Evolutionary conservation across 2,888 invertebrate species (phyloP).

Genomic region (Xestobium rufovillosum): DNA sequence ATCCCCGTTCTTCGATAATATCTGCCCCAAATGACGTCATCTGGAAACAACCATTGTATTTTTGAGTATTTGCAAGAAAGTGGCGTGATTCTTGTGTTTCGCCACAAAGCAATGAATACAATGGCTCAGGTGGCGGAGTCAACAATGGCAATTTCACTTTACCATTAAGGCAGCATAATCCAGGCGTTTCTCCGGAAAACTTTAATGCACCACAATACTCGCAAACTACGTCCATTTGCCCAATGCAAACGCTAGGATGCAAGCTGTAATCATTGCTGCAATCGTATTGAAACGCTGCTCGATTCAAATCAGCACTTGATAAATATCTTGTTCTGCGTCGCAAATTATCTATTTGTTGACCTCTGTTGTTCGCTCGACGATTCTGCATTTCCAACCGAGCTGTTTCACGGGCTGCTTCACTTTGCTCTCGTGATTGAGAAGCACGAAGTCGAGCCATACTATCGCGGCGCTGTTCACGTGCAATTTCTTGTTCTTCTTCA

Average conservation of each 20-base stretch:
- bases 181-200: slow-evolving; percentile 20
- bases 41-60: slow-evolving; percentile 10
- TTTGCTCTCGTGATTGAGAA: no score
- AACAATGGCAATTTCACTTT: slow-evolving; percentile 21
- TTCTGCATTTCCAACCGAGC: no score
- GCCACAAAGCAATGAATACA: slow-evolving; percentile 20
- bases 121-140: slow-evolving; percentile 20
- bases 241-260: no score
- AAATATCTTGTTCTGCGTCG: slow-evolving; percentile 27
- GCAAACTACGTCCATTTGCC: slow-evolving; percentile 19
- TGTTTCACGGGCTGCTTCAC: no score
- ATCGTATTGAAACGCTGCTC: slow-evolving; percentile 25
- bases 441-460: no score
- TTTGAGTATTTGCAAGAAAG: slow-evolving; percentile 17
- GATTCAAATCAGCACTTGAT: slow-evolving; percentile 33
- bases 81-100: slow-evolving; percentile 21
- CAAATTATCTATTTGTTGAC: slow-evolving; percentile 20
- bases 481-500: no score
- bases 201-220: slow-evolving; percentile 21
- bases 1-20: no score
- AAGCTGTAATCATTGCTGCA: slow-evolving; percentile 28
- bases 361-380: no score
- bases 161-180: slow-evolving; percentile 19
- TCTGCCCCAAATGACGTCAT: no score
- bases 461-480: no score